Conservation (phyloP, 2,888 invertebrate species). For the Adineta ricciae region DNA sequence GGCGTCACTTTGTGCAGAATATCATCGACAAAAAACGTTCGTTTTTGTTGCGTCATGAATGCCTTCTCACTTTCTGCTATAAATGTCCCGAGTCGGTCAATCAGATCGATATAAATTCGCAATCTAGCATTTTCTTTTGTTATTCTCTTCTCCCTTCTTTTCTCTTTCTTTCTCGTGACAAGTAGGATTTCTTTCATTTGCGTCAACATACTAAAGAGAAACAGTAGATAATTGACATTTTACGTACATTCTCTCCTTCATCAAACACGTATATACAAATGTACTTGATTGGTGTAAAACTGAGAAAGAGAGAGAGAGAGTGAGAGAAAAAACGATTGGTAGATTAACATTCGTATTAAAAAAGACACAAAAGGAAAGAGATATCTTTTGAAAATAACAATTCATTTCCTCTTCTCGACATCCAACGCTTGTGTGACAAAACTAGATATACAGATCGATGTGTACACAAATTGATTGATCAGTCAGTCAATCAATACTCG, state of each 20-base stretch:
- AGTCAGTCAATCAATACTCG: neutral
- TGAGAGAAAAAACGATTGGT: neutral
- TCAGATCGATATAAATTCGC: neutral
- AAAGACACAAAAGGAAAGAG: neutral
- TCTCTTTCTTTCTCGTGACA: neutral
- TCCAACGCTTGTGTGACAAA: neutral
- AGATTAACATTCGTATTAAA: neutral
- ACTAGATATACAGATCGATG: neutral
- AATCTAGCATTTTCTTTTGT: neutral
- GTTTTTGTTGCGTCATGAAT: neutral
- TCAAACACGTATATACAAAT: neutral
- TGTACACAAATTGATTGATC: neutral
- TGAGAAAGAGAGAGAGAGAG: neutral
- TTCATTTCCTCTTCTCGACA: neutral
- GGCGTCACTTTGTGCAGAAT: neutral
- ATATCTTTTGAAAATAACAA: neutral
- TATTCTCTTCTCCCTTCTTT: neutral
- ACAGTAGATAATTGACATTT: slow-evolving; percentile 1
- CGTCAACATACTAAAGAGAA: neutral
- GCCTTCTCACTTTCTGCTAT: neutral
- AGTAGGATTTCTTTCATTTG: neutral
- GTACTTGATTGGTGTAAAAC: neutral
- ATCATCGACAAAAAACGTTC: neutral
- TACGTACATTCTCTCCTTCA: neutral
- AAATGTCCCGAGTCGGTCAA: neutral